phyloP scores from a whole-genome alignment of 1,140 invertebrate species.

The Onthophagus taurus region DNA sequence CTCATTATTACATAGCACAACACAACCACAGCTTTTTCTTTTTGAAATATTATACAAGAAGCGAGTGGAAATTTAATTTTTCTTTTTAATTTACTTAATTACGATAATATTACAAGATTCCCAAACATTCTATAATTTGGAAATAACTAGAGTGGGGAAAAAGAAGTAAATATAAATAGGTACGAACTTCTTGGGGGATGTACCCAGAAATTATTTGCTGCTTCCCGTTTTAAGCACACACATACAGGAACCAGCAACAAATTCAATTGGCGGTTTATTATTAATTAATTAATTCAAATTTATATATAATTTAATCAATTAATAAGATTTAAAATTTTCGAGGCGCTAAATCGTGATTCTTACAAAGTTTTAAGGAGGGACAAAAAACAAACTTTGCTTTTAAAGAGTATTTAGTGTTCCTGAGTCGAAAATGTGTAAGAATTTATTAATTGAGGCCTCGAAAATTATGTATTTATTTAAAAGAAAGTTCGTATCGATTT shows the following conservation, averaged over 20 bases:
- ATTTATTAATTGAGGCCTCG: background rate
- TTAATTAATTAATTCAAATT: no score
- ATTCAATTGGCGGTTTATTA: no score
- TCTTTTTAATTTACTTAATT: slow-evolving; percentile 15
- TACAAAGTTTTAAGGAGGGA: no score
- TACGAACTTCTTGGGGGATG: slow-evolving; percentile 7
- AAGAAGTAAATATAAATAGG: slow-evolving; percentile 13
- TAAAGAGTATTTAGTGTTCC: background rate
- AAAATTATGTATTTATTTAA: background rate
- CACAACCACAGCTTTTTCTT: slow-evolving; percentile 30
- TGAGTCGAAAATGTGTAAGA: background rate
- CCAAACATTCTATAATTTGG: background rate
- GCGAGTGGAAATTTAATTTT: slow-evolving; percentile 24
- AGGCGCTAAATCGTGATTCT: no score
- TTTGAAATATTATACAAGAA: slow-evolving; percentile 30
- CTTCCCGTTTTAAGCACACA: slow-evolving; percentile 22
- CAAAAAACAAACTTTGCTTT: background rate
- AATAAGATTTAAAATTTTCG: no score
- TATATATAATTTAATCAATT: no score
- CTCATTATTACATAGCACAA: no score
- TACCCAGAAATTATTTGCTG: slow-evolving; percentile 20
- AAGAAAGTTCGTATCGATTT: slow-evolving; percentile 7
- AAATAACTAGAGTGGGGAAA: slow-evolving; percentile 16
- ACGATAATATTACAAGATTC: background rate
- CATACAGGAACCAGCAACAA: slow-evolving; percentile 12